Base-by-base conservation (phyloP, 1,140 invertebrate species). In the Drosophila sulfurigaster region DNA sequence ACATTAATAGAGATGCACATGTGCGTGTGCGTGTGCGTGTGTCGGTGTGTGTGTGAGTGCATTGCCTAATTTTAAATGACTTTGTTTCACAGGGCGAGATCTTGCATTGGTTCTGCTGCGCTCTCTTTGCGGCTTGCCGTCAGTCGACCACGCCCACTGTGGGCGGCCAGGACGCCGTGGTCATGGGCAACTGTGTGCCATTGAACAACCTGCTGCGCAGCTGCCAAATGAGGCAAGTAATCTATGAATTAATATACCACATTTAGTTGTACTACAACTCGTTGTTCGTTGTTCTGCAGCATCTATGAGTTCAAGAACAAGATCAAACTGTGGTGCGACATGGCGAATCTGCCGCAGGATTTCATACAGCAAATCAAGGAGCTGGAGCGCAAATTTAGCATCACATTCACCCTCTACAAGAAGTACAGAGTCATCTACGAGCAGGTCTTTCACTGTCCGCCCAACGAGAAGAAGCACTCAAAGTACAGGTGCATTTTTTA, bases 291-390 rank as follows among this genome's bases (percentile, higher is more conserved):
- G 3, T 10, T 15, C 3, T 43, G 7, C 92, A 98, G 97, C 82
- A 94, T 99, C 45, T 96, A 98, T 68, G 96, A 99, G 77, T 99
- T 99, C 94, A 99, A 99, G 92, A 95, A 95, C 51, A 99, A 99
- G 93, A 98, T 98, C 83, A 97, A 98, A 91, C 97, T 96, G 87
- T 99, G 99, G 99, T 96, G 96, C 49, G 97, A 98, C 80, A 99
- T 99, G 98, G 96, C 97, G 0, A 96, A 96, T 76, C 94, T 99
- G 91, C 94, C 97, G 0, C 95, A 96, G 75, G 96, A 98, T 48
- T 98, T 99, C 86, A 94, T 96, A 64, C 94, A 96, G 16, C 97
- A 97, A 93, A 96, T 99, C 56, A 96, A 97, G 56, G 95, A 95
- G 67, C 93, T 99, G 52, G 96, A 99, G 89, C 95, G 96, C 57